Evolutionary conservation across 2,888 invertebrate species (phyloP), one percentile per base, ranked within the genome.

Genomic region (Acholoe squamosa): DNA sequence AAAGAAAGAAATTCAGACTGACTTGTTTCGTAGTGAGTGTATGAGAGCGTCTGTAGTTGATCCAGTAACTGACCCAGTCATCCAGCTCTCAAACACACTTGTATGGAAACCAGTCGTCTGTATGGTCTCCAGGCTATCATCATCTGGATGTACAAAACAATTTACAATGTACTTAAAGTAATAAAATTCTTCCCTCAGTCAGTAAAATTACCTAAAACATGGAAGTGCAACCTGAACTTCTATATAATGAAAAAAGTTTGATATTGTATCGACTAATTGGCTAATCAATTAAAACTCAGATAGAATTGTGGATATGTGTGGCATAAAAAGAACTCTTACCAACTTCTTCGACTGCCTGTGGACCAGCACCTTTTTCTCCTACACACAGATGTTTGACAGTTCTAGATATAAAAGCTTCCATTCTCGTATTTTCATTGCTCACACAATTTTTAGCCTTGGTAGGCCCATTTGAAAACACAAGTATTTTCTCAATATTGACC

Each of bases 11-110:
- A 43, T 7, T 43, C 3, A 43, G 3, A 10, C 43, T 10, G 5
- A 80, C 80, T 43, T 80, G 34, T 80, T 80, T 19, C n/a, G 80
- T 22, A 80, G 43, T 34, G 80, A 80, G 43, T 80, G 34, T 14
- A 80, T 80, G 14, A 80, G 19, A 19, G 33, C 14, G 80, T 80
- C 80, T 0, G 80, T 80, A 25, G 33, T 43, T 16, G n/a, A 16
- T 25, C 80, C 80, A 14, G 19, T 22, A 16, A 80, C 80, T 22
- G 80, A 16, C 33, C 80, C 80, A 3, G 80, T 80, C 80, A 80
- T 80, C 80, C 80, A 80, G 12, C 34, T 3, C 80, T 80, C 80
- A 14, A 80, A 34, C 16, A 80, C 22, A 22, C 33, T 80, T 16
- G 33, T 43, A 80, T 80, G 80, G 22, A 80, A 80, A 22, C n/a